Evolutionary conservation across 2,888 invertebrate genomes (phyloP), one percentile per base, ranked within the genome.

Genomic region (Aleiodes alternator): DNA sequence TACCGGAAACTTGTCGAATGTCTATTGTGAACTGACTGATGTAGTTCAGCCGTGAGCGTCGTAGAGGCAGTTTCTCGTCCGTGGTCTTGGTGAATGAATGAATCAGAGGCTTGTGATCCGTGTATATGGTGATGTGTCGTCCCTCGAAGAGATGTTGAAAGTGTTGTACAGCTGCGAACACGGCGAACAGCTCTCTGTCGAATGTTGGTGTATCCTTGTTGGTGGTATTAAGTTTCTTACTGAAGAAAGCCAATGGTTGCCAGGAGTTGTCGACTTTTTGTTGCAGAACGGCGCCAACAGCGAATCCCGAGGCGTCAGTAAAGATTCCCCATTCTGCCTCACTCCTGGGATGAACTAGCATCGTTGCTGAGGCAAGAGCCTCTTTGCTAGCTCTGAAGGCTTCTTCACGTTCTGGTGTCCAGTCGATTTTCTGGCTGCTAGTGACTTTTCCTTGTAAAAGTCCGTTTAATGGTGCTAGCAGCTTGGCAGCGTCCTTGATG

Each of bases 161-260:
- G 16, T 71, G 70, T 55, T 69, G 70, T 2, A 78, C 11, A 3
- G 61, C 50, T 14, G 59, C 53, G 23, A 43, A 73, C 3, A 78
- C 59, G 0, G 73, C 73, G 8, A 43, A 48, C 3, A 78, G 12
- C 73, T 76, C 79, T 12, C 80, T 16, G 56, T 83, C 78, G 68
- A 82, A 81, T 4, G 82, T 77, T 29, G 79, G 14, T 16, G 14
- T n/a, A n/a, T 56, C 16, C 4, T n/a, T 56, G 16, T n/a, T 16
- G 9, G 9, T 56, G 9, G 9, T 14, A 4, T 9, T 23, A 3
- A 31, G 59, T 3, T 59, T 59, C 3, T 34, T 29, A 11, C 31
- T 59, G 59, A 59, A 59, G n/a, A 59, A 59, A 9, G 59, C 59
- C 31, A 59, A 34, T 31, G 34, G 59, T 29, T 59, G 59, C 34